Percentiles rank a stretch among this genome's conserved stretches.
phyloP scores from a whole-genome alignment of 2,797 vertebrate genomes.

The Amazonetta brasiliensis region DNA sequence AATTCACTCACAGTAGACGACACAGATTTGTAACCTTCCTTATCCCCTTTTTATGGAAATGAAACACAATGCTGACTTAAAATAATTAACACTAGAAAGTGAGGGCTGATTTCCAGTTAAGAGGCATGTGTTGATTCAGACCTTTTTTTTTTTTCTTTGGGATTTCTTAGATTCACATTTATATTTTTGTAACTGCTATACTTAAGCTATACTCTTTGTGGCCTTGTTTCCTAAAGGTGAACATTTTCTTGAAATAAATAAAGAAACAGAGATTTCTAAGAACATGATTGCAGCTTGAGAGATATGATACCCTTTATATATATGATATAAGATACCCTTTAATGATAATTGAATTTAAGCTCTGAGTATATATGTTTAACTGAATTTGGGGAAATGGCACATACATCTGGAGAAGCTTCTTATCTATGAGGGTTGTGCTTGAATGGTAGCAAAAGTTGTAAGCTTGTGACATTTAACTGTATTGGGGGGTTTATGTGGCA shows the following conservation, averaged over 20 bases:
- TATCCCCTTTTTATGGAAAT: slow-evolving; percentile 29
- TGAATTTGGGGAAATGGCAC: background rate
- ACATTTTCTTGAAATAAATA: background rate
- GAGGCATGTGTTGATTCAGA: background rate
- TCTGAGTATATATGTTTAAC: background rate
- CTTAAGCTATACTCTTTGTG: background rate
- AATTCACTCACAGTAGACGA: slow-evolving; percentile 32
- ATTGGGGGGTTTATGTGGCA: no score
- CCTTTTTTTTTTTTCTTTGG: background rate
- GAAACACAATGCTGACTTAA: slow-evolving; percentile 10
- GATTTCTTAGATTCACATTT: background rate
- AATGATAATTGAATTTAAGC: background rate
- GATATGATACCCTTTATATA: background rate
- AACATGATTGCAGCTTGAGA: background rate
- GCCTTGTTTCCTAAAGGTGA: background rate
- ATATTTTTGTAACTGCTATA: background rate
- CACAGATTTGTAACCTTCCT: slow-evolving; percentile 15
- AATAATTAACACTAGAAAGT: background rate
- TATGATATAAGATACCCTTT: background rate
- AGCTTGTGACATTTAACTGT: background rate
- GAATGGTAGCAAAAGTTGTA: background rate
- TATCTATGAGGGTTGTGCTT: background rate
- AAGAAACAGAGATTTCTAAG: background rate
- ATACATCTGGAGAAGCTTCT: background rate
- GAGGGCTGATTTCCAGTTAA: background rate